Evolutionary conservation across 2,113 vertebrate genomes (phyloP).

Genomic region (Hystrix cristata): DNA sequence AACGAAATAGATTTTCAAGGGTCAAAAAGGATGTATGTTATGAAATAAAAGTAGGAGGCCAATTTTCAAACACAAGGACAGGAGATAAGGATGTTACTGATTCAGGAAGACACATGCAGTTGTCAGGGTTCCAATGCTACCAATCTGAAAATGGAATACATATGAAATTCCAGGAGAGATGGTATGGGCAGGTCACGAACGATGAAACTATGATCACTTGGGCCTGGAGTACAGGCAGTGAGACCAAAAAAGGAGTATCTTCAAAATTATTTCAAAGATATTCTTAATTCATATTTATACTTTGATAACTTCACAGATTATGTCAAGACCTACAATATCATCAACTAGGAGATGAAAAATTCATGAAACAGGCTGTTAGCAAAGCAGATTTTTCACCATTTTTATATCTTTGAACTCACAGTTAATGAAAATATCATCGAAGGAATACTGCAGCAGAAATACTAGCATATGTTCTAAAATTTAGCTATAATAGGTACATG

Average conservation of each 20-base stretch:
- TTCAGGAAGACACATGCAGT: not conserved
- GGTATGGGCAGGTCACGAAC: not conserved
- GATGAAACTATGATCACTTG: too few species aligned
- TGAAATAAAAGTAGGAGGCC: not conserved
- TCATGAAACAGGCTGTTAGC: not conserved
- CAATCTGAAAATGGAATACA: not conserved
- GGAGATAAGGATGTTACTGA: not conserved
- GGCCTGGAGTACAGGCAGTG: not conserved
- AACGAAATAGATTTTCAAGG: not conserved
- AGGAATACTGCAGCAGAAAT: not conserved
- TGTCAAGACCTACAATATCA: not conserved
- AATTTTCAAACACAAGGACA: not conserved
- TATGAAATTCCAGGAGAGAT: not conserved
- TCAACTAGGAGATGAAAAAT: not conserved
- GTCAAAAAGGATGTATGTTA: not conserved
- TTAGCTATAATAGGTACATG: not conserved
- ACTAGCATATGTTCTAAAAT: not conserved
- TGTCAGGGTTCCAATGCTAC: not conserved
- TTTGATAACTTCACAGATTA: not conserved
- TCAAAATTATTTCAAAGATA: not conserved
- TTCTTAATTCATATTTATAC: slow-evolving; percentile 3
- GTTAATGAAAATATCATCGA: not conserved
- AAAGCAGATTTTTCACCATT: not conserved
- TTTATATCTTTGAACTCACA: not conserved
- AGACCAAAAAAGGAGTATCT: not conserved